A percentile compares a stretch with the other conserved stretches of the same genome.
phyloP scores from a whole-genome alignment of 2,113 vertebrate genomes.

The Perca schrenkii region DNA sequence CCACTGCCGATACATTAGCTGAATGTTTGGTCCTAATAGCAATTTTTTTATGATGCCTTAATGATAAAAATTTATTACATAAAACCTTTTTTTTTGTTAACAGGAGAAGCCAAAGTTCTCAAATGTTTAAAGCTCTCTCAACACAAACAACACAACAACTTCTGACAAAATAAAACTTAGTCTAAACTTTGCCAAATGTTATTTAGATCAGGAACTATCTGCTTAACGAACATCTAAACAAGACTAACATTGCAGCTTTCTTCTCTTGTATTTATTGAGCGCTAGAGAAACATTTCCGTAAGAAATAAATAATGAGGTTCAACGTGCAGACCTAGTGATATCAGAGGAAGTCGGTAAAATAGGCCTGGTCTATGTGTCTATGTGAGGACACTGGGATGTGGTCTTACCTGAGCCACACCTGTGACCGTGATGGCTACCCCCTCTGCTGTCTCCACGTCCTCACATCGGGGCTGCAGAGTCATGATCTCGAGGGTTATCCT shows the following conservation, averaged over 20 bases:
- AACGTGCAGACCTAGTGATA: neutral
- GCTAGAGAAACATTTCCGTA: neutral
- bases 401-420: slow-evolving; percentile 96
- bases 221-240: neutral
- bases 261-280: neutral
- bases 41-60: too few relatives aligned
- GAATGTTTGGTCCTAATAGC: too few relatives aligned
- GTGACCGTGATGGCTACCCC: slow-evolving; percentile 99
- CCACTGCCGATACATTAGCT: too few relatives aligned
- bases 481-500: slow-evolving; percentile 99
- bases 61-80: too few relatives aligned
- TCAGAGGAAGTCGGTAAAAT: neutral
- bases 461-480: slow-evolving; percentile 97
- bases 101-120: neutral
- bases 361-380: neutral
- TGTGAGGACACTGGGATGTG: slow-evolving; percentile 44
- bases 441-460: slow-evolving; percentile 98
- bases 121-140: neutral
- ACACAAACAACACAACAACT: neutral
- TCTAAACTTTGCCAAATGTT: neutral
- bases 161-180: neutral
- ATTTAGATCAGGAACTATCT: too few relatives aligned
- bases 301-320: neutral
- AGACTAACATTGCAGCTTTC: neutral
- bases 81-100: neutral